phyloP scores from a whole-genome alignment of 2,113 vertebrate genomes.

The Sinocyclocheilus anshuiensis region DNA sequence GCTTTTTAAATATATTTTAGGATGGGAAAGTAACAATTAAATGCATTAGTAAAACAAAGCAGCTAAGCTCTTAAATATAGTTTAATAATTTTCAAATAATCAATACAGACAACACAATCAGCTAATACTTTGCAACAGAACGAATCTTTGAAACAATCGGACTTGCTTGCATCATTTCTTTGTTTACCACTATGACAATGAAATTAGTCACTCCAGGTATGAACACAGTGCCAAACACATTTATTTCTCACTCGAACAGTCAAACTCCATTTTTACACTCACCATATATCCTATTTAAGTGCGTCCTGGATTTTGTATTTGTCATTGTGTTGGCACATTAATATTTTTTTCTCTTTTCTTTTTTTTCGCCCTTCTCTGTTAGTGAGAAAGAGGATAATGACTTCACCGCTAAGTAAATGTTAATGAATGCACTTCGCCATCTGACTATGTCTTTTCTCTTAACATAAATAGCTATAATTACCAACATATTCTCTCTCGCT shows the following conservation, averaged over 20 bases:
- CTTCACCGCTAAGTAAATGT: slow-evolving; percentile 64
- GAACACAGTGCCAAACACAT: slow-evolving; percentile 17
- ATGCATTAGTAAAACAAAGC: not conserved
- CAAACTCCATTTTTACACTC: slow-evolving; percentile 40
- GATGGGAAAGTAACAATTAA: not conserved
- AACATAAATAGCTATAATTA: slow-evolving; percentile 71
- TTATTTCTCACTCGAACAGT: slow-evolving; percentile 37
- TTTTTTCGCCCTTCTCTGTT: not conserved
- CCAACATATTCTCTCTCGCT: slow-evolving; percentile 53
- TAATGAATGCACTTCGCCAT: slow-evolving; percentile 68
- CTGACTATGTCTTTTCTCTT: slow-evolving; percentile 57
- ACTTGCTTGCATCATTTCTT: slow-evolving; percentile 31
- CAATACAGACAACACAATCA: not conserved
- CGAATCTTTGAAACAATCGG: not conserved
- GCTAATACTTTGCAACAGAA: not conserved
- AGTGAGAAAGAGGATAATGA: slow-evolving; percentile 46
- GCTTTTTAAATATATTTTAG: not conserved
- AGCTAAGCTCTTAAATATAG: not conserved
- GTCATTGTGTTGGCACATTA: slow-evolving; percentile 37
- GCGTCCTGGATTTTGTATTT: slow-evolving; percentile 21
- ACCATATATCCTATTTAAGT: slow-evolving; percentile 42
- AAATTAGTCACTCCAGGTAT: slow-evolving; percentile 24
- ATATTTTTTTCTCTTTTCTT: slow-evolving; percentile 18
- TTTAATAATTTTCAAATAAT: not conserved
- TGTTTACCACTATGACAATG: slow-evolving; percentile 41